phyloP scores from a whole-genome alignment of 1,140 invertebrate species.

The Dolichoris vasculosae region DNA sequence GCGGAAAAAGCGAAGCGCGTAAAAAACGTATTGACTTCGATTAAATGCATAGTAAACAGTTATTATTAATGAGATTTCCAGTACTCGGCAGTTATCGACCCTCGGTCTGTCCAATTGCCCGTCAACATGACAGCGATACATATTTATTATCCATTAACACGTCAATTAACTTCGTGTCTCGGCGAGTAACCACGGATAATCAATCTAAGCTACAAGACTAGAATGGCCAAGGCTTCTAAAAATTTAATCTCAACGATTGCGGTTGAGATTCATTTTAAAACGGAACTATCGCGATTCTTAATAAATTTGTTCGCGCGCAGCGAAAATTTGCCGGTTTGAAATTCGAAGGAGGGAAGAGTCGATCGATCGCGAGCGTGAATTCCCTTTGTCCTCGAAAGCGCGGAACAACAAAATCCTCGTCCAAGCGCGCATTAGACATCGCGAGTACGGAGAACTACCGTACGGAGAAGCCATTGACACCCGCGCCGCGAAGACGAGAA shows the following conservation, averaged over 20 bases:
- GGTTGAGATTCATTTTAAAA: too few species aligned
- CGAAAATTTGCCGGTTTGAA: conserved; percentile 12
- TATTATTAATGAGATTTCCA: conserved; percentile 68
- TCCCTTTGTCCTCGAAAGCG: background rate
- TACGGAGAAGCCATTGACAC: conserved; percentile 40
- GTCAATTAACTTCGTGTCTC: conserved; percentile 68
- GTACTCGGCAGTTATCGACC: conserved; percentile 55
- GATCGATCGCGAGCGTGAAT: background rate
- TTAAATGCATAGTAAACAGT: conserved; percentile 64
- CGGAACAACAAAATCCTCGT: background rate
- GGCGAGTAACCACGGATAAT: conserved; percentile 42
- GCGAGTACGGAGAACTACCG: background rate
- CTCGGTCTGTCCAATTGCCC: conserved; percentile 7
- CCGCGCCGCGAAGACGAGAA: background rate
- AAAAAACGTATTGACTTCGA: conserved; percentile 47
- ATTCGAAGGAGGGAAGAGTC: background rate
- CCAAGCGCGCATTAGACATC: background rate
- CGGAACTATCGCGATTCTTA: background rate
- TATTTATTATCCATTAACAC: conserved; percentile 72
- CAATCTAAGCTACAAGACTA: conserved; percentile 41
- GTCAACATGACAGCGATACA: conserved; percentile 60
- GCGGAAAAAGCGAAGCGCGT: background rate
- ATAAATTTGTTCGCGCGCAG: background rate
- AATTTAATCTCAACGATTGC: conserved; percentile 45
- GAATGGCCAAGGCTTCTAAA: conserved; percentile 18